Base-by-base conservation (phyloP, 2,113 vertebrate species). In the Suncus etruscus region DNA sequence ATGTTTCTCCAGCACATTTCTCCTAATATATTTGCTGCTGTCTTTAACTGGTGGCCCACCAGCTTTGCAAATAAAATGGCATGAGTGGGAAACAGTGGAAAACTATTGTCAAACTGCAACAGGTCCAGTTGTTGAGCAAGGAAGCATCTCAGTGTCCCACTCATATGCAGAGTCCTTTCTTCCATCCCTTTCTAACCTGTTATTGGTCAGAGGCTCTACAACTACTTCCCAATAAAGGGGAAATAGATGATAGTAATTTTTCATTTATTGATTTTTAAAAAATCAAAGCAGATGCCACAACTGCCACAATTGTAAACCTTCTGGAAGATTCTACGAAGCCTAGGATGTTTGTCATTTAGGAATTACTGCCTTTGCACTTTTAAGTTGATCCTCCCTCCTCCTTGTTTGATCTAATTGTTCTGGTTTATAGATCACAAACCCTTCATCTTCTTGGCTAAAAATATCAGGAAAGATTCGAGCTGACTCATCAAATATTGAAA, bases 141-240 rank as follows among this genome's bases (percentile, higher is more conserved):
- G 39, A 39, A 0, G 0, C 2, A 6, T 14, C 45, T 48, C 29
- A 2, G 31, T 29, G 68, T 15, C 16, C 20, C 18, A 24, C 70
- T 20, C 9, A 0, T 10, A 27, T 45, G 39, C 39, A 1, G 3
- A 3, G 25, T 45, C 27, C 2, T 47, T 12, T 4, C 7, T 20
- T 25, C 48, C 32, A 11, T 8, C 39, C 0, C 39, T 68, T 61
- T 24, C 20, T 15, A n/a, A 51, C 11, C 16, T 24, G 4, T 69
- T 24, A 0, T 7, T 5, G 3, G 1, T 16, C 11, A 0, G 3
- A 16, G 66, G 15, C 3, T 51, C 6, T n/a, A 12, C 47, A 32
- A 51, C 69, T 48, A 8, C 72, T 90, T 72, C 61, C 25, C 15
- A 48, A 9, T 29, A n/a, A 54, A 51, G 47, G 63, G 78, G 18